Percentiles rank a stretch among this genome's conserved stretches.
These are phyloP conservation scores for Mizuhopecten yessoensis DNA, from an alignment of 1,140 invertebrate genomes.

Conservation along the genomic window DNA sequence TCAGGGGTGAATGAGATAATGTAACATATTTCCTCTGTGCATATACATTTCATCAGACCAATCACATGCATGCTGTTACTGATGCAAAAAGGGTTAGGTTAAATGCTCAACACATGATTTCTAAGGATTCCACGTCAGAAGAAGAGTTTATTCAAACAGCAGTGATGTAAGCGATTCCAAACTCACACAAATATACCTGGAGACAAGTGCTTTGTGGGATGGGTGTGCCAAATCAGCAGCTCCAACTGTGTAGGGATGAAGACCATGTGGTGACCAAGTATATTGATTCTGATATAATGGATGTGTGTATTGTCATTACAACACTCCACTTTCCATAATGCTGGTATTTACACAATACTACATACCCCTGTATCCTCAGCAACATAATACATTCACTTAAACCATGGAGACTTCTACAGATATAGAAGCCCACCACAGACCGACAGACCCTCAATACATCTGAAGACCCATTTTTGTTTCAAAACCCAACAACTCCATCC, in stretches of 20 bases:
- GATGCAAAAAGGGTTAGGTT: neutral
- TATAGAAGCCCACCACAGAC: too few relatives aligned
- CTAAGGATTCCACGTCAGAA: neutral
- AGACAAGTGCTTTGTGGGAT: neutral
- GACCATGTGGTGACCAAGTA: neutral
- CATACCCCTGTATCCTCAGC: neutral
- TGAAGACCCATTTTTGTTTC: too few relatives aligned
- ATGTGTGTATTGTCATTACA: neutral
- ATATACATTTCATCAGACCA: neutral
- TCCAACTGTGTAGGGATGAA: neutral
- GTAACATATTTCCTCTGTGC: neutral
- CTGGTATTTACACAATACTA: neutral
- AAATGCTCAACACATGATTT: neutral
- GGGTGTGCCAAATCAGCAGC: neutral
- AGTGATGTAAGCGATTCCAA: neutral
- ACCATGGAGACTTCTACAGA: too few relatives aligned
- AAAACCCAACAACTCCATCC: too few relatives aligned
- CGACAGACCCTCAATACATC: too few relatives aligned
- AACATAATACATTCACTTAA: neutral
- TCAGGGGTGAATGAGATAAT: neutral
- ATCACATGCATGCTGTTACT: neutral
- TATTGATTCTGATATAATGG: neutral
- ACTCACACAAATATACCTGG: neutral
- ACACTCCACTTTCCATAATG: neutral
- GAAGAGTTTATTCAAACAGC: slow-evolving; percentile 3